Evolutionary conservation across 2,888 invertebrate genomes (phyloP).

Genomic region (Chrysolina oricalcia): DNA sequence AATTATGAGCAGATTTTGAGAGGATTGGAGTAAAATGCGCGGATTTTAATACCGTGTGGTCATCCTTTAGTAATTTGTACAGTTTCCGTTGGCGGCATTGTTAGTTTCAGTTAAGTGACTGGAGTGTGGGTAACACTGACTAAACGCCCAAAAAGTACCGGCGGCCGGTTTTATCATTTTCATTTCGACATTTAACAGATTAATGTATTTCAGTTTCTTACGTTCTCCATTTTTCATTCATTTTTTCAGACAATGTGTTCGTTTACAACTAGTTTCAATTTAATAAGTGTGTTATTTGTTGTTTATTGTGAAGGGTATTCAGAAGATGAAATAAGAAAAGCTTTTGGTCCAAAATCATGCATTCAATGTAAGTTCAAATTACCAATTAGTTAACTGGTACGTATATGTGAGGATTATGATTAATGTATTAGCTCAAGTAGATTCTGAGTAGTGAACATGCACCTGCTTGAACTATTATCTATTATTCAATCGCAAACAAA

Average conservation of each 20-base stretch:
- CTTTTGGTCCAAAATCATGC: background rate
- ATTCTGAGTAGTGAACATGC: no score
- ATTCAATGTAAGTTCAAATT: constrained; percentile 23
- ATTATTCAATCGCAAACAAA: no score
- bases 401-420: no score
- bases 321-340: constrained; percentile 5
- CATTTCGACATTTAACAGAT: no score
- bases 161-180: no score
- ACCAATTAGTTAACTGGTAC: no score
- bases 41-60: background rate
- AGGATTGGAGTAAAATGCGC: no score
- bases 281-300: background rate
- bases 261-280: background rate
- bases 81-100: background rate
- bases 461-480: no score
- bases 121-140: background rate
- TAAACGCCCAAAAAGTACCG: background rate
- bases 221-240: background rate
- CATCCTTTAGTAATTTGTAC: no score
- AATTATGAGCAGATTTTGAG: no score
- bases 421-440: no score
- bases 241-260: background rate
- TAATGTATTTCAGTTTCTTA: no score
- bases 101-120: background rate
- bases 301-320: background rate